Conservation (phyloP, 2,113 vertebrate genomes). For the Aramus guarauna region DNA sequence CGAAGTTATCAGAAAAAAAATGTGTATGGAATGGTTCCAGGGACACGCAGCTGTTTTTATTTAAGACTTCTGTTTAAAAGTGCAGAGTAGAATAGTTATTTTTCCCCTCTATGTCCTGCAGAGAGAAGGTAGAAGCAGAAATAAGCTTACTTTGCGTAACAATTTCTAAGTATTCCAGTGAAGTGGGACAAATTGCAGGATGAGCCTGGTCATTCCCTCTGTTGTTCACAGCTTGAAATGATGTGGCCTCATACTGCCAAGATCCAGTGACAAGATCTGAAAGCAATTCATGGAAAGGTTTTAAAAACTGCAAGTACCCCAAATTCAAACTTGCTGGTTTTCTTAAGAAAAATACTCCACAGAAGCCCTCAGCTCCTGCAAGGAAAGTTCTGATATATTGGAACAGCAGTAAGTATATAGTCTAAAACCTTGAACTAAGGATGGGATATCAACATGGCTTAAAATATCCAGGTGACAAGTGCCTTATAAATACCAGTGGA, state of each 20-base stretch:
- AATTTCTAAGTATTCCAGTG: neutral
- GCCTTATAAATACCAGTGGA: neutral
- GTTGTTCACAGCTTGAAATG: conserved; percentile 24
- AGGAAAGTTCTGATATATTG: neutral
- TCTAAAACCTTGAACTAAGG: neutral
- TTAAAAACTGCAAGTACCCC: neutral
- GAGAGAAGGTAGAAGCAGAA: neutral
- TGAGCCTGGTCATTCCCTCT: neutral
- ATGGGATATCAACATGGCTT: neutral
- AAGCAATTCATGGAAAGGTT: neutral
- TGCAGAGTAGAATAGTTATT: neutral
- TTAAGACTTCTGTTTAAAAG: neutral
- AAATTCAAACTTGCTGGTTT: neutral
- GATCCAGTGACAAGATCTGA: neutral
- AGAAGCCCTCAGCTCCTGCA: neutral
- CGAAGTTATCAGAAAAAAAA: neutral
- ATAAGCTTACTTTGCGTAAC: neutral
- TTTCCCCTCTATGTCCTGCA: neutral
- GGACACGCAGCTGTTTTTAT: neutral
- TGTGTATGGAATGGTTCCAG: neutral
- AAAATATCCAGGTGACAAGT: neutral
- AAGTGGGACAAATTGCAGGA: conserved; percentile 7
- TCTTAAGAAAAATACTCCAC: neutral
- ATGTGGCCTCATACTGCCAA: conserved; percentile 22
- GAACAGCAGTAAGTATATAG: neutral